A percentile compares a stretch with the other conserved stretches of the same genome.
These are phyloP conservation scores for Erannis defoliaria DNA, from an alignment of 2,888 invertebrate species.

Conservation along the genomic window DNA sequence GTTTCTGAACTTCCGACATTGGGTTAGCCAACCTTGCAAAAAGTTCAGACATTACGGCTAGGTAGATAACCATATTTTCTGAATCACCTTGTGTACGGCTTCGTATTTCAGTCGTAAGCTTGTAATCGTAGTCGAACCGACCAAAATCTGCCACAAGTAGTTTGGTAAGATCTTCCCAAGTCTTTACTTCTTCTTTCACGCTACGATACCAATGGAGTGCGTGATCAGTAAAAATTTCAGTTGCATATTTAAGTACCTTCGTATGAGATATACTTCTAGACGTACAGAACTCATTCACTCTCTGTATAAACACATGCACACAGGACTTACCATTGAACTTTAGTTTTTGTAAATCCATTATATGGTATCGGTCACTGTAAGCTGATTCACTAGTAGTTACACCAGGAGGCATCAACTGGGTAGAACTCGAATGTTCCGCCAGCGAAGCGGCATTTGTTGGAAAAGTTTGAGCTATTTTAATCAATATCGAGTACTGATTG, in stretches of 20 bases:
- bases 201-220: neutral
- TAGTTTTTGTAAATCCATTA: constrained; percentile 1
- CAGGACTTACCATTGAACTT: constrained; percentile 3
- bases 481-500: neutral
- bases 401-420: neutral
- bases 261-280: too few species aligned
- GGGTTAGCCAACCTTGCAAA: too few species aligned
- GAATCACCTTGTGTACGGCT: too few species aligned
- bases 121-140: too few species aligned
- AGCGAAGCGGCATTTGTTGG: neutral
- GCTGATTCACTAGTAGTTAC: neutral
- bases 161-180: too few species aligned
- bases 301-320: constrained; percentile 1
- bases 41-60: too few species aligned
- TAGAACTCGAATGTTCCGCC: neutral
- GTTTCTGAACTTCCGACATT: too few species aligned
- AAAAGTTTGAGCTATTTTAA: neutral
- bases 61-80: too few species aligned
- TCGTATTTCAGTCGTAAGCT: too few species aligned
- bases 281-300: neutral
- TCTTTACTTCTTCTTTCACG: too few species aligned
- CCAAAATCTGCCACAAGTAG: too few species aligned
- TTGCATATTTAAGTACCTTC: too few species aligned
- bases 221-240: neutral
- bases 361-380: neutral